Conservation (phyloP, 2,888 invertebrate species). For the Gonocerus acuteangulatus region DNA sequence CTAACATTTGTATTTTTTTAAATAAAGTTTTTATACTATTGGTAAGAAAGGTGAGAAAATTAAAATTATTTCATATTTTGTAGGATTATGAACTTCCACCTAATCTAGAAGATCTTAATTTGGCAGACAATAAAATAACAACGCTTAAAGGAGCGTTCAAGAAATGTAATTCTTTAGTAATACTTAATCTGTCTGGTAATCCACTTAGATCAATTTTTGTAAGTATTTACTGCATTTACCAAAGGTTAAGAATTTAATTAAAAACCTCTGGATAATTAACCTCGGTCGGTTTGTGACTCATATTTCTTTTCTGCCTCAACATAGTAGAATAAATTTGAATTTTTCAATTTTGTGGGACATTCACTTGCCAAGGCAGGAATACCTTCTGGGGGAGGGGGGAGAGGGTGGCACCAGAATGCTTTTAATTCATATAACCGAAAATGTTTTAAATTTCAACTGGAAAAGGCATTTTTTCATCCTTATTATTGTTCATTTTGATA, state of each 20-base stretch:
- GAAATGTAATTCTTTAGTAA: not conserved
- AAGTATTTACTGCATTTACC: not conserved
- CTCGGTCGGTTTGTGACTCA: too few species aligned
- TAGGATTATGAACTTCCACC: slow-evolving; percentile 7
- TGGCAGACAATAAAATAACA: slow-evolving; percentile 9
- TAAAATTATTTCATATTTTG: not conserved
- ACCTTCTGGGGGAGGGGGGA: too few species aligned
- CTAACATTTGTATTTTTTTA: not conserved
- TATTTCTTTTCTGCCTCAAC: too few species aligned
- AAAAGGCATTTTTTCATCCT: too few species aligned
- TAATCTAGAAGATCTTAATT: slow-evolving; percentile 3
- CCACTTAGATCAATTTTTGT: slow-evolving; percentile 10
- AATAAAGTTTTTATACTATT: not conserved
- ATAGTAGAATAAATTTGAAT: too few species aligned
- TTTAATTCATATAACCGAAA: too few species aligned
- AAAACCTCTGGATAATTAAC: too few species aligned
- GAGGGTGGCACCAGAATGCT: too few species aligned
- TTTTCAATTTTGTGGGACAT: too few species aligned
- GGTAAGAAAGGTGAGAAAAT: not conserved
- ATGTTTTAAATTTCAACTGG: too few species aligned
- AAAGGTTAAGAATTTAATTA: not conserved
- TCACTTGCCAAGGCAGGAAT: too few species aligned
- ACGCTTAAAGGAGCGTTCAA: not conserved
- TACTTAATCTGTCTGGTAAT: slow-evolving; percentile 9
- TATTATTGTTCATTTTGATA: too few species aligned